Base-by-base conservation (phyloP, 2,113 vertebrate genomes). In the Rhinoderma darwinii region DNA sequence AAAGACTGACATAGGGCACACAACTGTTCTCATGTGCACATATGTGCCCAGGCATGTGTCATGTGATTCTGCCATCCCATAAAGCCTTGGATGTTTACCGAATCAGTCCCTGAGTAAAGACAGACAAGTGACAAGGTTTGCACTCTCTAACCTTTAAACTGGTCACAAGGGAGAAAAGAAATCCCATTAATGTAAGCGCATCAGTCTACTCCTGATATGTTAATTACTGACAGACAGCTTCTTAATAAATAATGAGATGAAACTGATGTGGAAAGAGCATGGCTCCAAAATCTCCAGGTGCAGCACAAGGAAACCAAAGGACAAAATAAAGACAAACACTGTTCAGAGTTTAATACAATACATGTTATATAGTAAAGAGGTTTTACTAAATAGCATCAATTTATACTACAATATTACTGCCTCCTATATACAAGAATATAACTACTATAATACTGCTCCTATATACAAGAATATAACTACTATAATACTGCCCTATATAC, bases 191-290 rank as follows among this genome's bases (percentile, higher is more conserved):
- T 35, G 47, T 22, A 47, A 78, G 75, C 15, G 2, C 47, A 9
- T 54, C 75, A 51, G 47, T 78, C 75, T 54, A 30, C 75, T 35
- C 18, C 54, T 47, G 47, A 78, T 78, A 54, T 54, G 47, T 51
- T 54, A 78, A 78, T 78, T 54, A 78, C 75, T 78, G 75, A 78
- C 75, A 78, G 75, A 78, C 75, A 54, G 75, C 44, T 35, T 15
- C 44, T 78, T 78, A 78, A 78, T 78, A 78, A 78, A 30, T 78
- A 51, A 78, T 78, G 75, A 54, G 75, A 32, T 35, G 30, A 35
- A 54, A 35, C 18, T 78, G 17, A 78, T 78, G 27, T 32, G 75
- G 47, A 20, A 47, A 35, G 75, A 50, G 10, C 47, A 54, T 10
- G 32, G n/a, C 27, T 32, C 47, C 30, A 35, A 0, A 4, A 51